Conservation (phyloP, 2,888 invertebrate genomes). For the Lingula anatina region DNA sequence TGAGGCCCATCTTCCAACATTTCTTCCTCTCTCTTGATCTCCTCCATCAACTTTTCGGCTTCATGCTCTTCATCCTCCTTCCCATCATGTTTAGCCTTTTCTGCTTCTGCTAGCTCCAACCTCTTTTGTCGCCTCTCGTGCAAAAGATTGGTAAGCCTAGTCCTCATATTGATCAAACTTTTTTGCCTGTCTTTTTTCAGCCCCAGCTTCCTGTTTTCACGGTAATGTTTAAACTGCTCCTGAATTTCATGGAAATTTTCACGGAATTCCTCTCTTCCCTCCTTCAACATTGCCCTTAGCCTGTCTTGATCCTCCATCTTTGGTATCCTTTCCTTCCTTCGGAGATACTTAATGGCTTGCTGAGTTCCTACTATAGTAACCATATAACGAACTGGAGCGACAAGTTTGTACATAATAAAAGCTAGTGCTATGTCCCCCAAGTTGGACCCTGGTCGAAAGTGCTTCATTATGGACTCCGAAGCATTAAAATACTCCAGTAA, state of each 20-base stretch:
- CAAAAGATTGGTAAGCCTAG: no score
- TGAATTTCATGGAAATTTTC: conserved; percentile 1
- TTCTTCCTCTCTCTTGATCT: no score
- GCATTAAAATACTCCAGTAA: conserved; percentile 72
- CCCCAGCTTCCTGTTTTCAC: no score
- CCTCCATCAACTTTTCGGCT: no score
- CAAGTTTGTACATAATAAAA: conserved; percentile 88
- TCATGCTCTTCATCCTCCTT: no score
- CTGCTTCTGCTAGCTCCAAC: no score
- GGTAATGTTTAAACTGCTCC: neutral
- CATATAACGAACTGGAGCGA: conserved; percentile 85
- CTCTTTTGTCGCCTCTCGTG: no score
- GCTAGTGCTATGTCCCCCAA: conserved; percentile 87
- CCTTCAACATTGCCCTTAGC: conserved; percentile 28
- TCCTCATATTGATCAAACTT: no score
- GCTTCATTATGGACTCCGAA: conserved; percentile 72
- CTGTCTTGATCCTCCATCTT: conserved; percentile 62
- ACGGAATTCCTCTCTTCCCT: conserved; percentile 24
- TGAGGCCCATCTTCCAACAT: no score
- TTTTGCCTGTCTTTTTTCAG: no score
- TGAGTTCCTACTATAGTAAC: conserved; percentile 87
- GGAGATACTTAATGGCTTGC: conserved; percentile 74
- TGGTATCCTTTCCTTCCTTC: conserved; percentile 69
- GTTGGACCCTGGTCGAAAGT: conserved; percentile 66
- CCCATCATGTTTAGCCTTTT: no score